Base-by-base conservation (phyloP, 2,797 vertebrate species). In the Neosilurus mollespiculum region DNA sequence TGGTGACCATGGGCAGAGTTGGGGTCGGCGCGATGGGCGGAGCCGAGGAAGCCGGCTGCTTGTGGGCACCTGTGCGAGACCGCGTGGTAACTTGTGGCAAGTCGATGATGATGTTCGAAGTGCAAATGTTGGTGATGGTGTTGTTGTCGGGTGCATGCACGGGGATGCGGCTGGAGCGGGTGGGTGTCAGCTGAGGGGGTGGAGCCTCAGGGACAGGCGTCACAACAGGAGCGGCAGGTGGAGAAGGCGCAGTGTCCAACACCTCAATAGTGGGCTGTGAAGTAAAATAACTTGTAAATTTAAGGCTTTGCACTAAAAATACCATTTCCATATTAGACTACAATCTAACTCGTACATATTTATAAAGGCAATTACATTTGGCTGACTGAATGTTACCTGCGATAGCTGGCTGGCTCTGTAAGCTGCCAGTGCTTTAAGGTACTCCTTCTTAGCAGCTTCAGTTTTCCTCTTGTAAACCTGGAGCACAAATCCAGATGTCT, bases 381-480 rank as follows among this genome's bases (percentile, higher is more conserved):
- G 18, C 66, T 22, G 24, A 66, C 12, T 70, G 58, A 11, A 3
- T 34, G 88, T 91, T 89, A 97, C 96, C 95, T 97, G 95, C 81
- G 95, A 93, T 16, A 92, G 91, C 54, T 95, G 94, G 83, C 93
- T 92, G 81, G 93, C 93, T 88, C 93, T 93, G 90, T 98, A 98
- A 78, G 95, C 95, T 10, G 95, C 93, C 86, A 98, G 87, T 0
- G 95, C 96, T 90, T 97, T 97, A 81, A 98, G 86, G 89, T 97
- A 97, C 59, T 98, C 97, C 87, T 95, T 96, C 89, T 97, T 98
- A 1, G 96, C 96, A 0, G 95, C 95, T 87, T 98, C 97, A 0
- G 96, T 97, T 91, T 98, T 98, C 90, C 96, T 94, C 89, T 97
- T 98, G 92, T 98, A 98, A 20, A 98, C 96, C 97, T 98, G 86